A percentile compares a stretch with the other conserved stretches of the same genome.
phyloP scores from a whole-genome alignment of 1,140 invertebrate genomes.

The Heliconius congener region DNA sequence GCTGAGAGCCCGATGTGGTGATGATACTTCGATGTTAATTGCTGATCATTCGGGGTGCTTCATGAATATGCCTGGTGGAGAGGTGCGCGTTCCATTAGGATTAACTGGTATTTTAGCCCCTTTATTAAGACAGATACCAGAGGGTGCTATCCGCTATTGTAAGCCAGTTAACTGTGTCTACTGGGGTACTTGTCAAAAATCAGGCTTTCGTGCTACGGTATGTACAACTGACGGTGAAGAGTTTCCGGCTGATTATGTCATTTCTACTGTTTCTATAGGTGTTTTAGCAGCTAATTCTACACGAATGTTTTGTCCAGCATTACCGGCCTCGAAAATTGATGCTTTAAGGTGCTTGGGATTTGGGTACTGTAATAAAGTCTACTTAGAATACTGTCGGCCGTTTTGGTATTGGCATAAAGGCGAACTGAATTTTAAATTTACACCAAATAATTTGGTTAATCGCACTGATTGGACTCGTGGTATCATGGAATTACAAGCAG shows the following conservation, averaged over 20 bases:
- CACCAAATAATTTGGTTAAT: slow-evolving; percentile 78
- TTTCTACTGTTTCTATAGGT: slow-evolving; percentile 89
- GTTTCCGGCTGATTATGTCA: slow-evolving; percentile 88
- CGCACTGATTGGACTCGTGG: slow-evolving; percentile 86
- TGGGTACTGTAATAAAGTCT: slow-evolving; percentile 88
- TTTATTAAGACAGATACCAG: slow-evolving; percentile 83
- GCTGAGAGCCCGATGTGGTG: slow-evolving; percentile 82
- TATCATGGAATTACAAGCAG: slow-evolving; percentile 82
- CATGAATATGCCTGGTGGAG: slow-evolving; percentile 85
- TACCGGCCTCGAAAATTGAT: slow-evolving; percentile 86
- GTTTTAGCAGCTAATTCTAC: slow-evolving; percentile 85
- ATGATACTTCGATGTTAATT: slow-evolving; percentile 83
- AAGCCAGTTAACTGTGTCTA: slow-evolving; percentile 84
- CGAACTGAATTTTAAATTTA: slow-evolving; percentile 82
- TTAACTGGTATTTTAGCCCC: slow-evolving; percentile 84
- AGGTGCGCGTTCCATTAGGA: slow-evolving; percentile 83
- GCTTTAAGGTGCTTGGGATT: slow-evolving; percentile 87
- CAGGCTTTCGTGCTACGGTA: slow-evolving; percentile 81
- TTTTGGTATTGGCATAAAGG: slow-evolving; percentile 87
- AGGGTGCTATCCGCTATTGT: slow-evolving; percentile 81
- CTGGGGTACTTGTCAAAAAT: slow-evolving; percentile 82
- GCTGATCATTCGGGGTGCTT: slow-evolving; percentile 84
- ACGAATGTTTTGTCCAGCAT: slow-evolving; percentile 87
- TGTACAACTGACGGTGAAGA: slow-evolving; percentile 85
- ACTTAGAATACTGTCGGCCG: slow-evolving; percentile 87